Evolutionary conservation across 2,888 invertebrate genomes (phyloP), one percentile per base, ranked within the genome.

Genomic region (Rotaria sp.): DNA sequence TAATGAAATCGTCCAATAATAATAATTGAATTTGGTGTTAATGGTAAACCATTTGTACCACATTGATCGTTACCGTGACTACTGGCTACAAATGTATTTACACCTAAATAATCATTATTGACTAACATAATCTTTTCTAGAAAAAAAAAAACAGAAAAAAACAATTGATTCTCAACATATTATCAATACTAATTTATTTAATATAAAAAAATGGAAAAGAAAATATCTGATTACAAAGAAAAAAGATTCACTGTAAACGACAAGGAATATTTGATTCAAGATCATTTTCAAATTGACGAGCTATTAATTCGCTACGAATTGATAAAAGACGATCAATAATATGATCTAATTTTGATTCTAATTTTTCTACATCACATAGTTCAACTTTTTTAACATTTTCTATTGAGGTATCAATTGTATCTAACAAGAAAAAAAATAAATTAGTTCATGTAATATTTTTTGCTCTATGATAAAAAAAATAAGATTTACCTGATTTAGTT

Each of bases 1-100:
- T 93, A 92, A 90, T 96, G 96, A 48, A 96, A 95, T 89, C 94
- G 93, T 15, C 97, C 97, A 86, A 96, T 93, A 90, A 98, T 96
- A 86, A 95, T 95, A 87, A 97, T 96, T 0, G 97, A 96, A 92
- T 97, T 97, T 4, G 97, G 97, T 1, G 97, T 97, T 38, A 97
- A 92, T 0, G 98, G 98, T 84, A 98, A 92, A 1, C 98, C 97
- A 92, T 98, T 98, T 88, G 95, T 95, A 21, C 97, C 97, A 91
- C 97, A 97, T 85, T 91, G 90, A 87, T 91, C 91, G 88, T 90
- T 90, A 24, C 95, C 95, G 91, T 96, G 96, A 89, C 94, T 94
- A 89, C 94, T 94, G 0, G 96, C 96, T 91, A 96, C 96, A 91
- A 95, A 96, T 41, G 96, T 96, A 89, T 94, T 94, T 13, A 95